Conservation (phyloP, 2,797 vertebrate genomes). For the Anguilla anguilla region DNA sequence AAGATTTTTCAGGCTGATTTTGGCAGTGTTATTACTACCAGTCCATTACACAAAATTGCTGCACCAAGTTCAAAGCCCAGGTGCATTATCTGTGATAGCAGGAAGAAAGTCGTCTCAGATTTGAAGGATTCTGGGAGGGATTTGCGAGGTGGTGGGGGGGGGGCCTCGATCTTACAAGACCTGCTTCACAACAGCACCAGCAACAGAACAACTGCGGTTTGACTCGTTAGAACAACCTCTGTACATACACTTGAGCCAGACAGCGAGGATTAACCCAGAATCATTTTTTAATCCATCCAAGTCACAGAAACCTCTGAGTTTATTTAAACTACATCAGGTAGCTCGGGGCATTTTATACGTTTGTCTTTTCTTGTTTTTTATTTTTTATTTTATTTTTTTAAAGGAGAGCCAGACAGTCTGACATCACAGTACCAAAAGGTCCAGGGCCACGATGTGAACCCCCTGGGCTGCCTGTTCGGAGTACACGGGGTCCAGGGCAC, state of each 20-base stretch:
- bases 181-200: constrained; percentile 47
- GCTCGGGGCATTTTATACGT: neutral
- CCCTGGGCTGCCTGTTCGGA: neutral
- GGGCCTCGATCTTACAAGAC: constrained; percentile 60
- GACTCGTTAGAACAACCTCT: neutral
- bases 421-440: too few species aligned
- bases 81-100: constrained; percentile 68
- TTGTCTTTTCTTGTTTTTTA: neutral
- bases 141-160: constrained; percentile 55
- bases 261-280: neutral
- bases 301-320: neutral
- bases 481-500: too few species aligned
- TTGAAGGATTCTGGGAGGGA: constrained; percentile 70
- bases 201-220: neutral
- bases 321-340: neutral
- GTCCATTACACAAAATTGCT: constrained; percentile 74
- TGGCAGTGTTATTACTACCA: constrained; percentile 62
- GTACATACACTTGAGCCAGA: neutral
- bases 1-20: constrained; percentile 56
- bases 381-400: neutral
- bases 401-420: neutral
- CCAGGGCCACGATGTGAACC: neutral
- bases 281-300: neutral
- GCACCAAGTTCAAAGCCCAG: constrained; percentile 61
- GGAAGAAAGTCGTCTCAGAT: constrained; percentile 73